Base-by-base conservation (phyloP, 2,888 invertebrate species). In the Listrodromus nycthemerus region DNA sequence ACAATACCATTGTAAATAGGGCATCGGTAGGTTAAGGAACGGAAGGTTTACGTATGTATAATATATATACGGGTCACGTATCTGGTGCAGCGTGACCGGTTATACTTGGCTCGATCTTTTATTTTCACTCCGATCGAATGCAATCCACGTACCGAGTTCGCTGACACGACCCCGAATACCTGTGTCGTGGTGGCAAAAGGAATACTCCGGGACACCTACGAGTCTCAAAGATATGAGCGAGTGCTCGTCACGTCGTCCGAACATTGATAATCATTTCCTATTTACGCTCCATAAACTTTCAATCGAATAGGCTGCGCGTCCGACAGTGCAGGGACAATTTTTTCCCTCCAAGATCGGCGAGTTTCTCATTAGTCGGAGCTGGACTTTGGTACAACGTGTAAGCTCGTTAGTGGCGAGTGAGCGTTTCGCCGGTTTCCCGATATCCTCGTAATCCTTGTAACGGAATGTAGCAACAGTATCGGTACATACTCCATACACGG, bases 81-180 rank as follows among this genome's bases (percentile, higher is more conserved):
- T 73, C 73, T 73, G 73, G 73, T 73, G 73, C 73, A 73, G 41
- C 73, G 73, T 61, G 73, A 73, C 73, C 73, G 73, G 73, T 58
- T 73, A 73, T 73, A 73, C 58, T 45, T 58, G 33, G 27, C 41
- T 0, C 73, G 73, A 73, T 45, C 73, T 58, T 73, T 73, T 73
- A 73, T 73, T 73, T 73, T 73, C 73, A 61, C 73, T 58, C n/a
- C n/a, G 66, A 71, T 77, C 66, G 65, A 66, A 77, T 82, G 82
- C 82, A 30, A 77, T 65, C 69, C 82, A 82, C 82, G 82, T 82
- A 77, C 63, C 52, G 81, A 76, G 82, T 76, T 77, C 76, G 52
- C 77, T 77, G 76, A 82, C 75, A 81, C 61, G 41, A 71, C 27
- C 19, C 63, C 61, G 61, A 71, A 45, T 41, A 71, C 41, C 70